phyloP scores from a whole-genome alignment of 2,888 invertebrate genomes.

The Diarsia brunnea region DNA sequence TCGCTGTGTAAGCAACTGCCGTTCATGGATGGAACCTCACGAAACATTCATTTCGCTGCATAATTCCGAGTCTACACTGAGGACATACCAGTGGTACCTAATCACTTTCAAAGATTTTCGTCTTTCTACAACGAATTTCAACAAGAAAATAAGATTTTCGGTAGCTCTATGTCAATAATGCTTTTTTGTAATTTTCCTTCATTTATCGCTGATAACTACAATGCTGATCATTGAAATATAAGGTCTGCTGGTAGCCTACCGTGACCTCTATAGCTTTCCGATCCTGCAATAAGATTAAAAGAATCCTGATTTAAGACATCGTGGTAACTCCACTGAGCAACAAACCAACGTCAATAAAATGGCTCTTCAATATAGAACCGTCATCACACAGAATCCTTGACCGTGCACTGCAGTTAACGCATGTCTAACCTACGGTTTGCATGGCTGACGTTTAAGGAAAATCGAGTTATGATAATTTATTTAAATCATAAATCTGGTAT shows the following conservation, averaged over 20 bases:
- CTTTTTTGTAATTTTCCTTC: background rate
- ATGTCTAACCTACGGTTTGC: background rate
- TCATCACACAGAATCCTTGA: slow-evolving; percentile 10
- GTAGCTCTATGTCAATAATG: background rate
- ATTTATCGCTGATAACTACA: background rate
- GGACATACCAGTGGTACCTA: background rate
- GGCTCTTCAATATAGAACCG: background rate
- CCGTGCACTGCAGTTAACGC: background rate
- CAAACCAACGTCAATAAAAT: background rate
- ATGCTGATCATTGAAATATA: background rate
- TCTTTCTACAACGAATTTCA: background rate
- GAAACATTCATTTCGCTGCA: background rate
- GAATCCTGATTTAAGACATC: too few species aligned
- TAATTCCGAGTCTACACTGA: background rate
- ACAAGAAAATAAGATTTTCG: background rate
- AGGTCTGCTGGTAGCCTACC: background rate
- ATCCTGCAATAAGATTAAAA: too few species aligned
- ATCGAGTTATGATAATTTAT: background rate
- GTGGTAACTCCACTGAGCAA: background rate
- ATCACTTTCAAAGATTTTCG: background rate
- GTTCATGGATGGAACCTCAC: too few species aligned
- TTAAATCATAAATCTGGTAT: background rate
- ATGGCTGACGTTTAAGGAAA: slow-evolving; percentile 5
- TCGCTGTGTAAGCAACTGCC: background rate
- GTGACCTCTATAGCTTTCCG: too few species aligned